Evolutionary conservation across 2,797 vertebrate genomes (phyloP).

Genomic region (Podarcis lilfordi): DNA sequence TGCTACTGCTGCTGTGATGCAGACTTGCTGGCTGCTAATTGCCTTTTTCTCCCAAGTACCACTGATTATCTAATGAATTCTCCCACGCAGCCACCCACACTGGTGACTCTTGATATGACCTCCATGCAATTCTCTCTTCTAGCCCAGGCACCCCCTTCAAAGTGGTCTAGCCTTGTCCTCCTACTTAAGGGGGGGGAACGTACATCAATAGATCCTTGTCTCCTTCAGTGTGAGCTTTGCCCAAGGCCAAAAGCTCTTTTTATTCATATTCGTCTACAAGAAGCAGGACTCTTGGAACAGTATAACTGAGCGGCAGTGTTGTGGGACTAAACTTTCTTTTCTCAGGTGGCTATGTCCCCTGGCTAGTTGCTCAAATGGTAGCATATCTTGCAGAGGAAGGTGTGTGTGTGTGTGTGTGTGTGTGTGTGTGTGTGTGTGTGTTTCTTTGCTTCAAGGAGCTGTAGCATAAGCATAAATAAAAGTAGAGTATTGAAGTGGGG

Average conservation of each 20-base stretch:
- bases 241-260: neutral
- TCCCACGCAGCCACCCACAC: conserved; percentile 22
- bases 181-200: neutral
- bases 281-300: neutral
- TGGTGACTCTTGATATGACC: neutral
- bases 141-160: neutral
- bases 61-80: neutral
- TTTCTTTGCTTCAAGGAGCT: neutral
- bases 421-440: too few species aligned
- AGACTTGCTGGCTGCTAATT: neutral
- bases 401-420: too few species aligned
- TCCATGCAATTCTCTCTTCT: neutral
- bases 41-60: neutral
- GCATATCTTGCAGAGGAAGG: neutral
- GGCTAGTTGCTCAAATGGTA: neutral
- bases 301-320: neutral
- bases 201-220: neutral
- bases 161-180: neutral
- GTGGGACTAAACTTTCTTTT: neutral
- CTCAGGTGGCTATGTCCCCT: neutral
- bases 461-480: neutral
- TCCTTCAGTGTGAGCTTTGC: neutral
- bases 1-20: neutral
- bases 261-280: neutral
- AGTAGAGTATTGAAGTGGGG: neutral